These are phyloP conservation scores for Pocillopora damicornis DNA, from an alignment of 64 coral and sea anemone species.

Conservation along the genomic window DNA sequence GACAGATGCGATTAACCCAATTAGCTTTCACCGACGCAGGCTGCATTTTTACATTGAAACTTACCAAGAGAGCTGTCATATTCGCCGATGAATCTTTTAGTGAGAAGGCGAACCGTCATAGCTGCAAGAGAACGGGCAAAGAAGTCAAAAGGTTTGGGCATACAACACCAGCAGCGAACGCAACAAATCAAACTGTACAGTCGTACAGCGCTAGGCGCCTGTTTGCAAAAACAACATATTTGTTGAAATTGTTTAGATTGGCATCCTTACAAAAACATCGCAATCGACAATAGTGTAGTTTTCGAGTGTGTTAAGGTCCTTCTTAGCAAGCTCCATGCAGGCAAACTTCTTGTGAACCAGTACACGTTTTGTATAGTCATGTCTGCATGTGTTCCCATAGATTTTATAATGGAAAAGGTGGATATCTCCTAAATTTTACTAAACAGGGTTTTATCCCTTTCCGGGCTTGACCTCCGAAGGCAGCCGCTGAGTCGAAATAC, in stretches of 20 bases:
- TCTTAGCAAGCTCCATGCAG: too few relatives aligned
- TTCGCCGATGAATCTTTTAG: slow-evolving; percentile 72
- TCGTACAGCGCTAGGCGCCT: not conserved
- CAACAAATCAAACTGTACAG: not conserved
- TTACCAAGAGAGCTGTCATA: slow-evolving; percentile 74
- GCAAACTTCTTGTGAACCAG: too few relatives aligned
- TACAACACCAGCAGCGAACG: not conserved
- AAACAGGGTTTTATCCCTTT: too few relatives aligned
- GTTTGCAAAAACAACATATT: not conserved
- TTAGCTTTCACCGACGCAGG: not conserved
- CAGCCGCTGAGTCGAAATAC: too few relatives aligned
- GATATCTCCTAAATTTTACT: too few relatives aligned
- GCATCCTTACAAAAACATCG: not conserved
- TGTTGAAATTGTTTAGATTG: not conserved
- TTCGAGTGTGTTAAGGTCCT: not conserved
- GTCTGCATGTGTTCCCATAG: too few relatives aligned
- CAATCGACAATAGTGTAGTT: not conserved
- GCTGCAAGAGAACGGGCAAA: slow-evolving; percentile 15
- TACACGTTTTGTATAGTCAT: too few relatives aligned
- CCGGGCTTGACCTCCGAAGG: too few relatives aligned
- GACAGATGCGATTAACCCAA: not conserved
- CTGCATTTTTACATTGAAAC: not conserved
- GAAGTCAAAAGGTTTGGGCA: not conserved
- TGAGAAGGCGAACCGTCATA: slow-evolving; percentile 70
- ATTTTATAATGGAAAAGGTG: too few relatives aligned